phyloP scores from a whole-genome alignment of 2,113 vertebrate species.

The Nothoprocta perdicaria region DNA sequence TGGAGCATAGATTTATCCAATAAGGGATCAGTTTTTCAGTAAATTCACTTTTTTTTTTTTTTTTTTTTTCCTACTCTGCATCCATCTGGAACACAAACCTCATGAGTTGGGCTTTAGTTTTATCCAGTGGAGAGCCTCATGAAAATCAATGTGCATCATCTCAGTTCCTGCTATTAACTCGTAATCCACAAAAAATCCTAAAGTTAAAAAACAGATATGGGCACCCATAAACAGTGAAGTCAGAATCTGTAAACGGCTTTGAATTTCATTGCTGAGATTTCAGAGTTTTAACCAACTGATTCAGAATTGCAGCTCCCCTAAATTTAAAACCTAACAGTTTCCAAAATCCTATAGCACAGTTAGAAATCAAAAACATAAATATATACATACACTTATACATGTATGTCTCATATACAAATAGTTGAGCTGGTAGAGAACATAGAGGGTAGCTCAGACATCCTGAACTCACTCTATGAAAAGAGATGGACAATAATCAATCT shows the following conservation, averaged over 20 bases:
- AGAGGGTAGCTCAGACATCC: background rate
- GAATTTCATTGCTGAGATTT: constrained; percentile 12
- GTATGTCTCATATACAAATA: background rate
- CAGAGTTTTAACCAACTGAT: background rate
- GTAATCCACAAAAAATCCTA: background rate
- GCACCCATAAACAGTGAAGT: background rate
- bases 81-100: background rate
- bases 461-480: background rate
- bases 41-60: background rate
- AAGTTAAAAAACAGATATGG: background rate
- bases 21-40: background rate
- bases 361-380: background rate
- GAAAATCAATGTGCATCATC: background rate
- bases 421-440: background rate
- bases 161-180: background rate
- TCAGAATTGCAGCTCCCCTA: background rate
- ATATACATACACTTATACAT: background rate
- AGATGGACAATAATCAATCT: background rate
- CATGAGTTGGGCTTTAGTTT: background rate
- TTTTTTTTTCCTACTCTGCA: background rate
- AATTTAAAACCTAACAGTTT: background rate
- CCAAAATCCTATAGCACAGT: background rate
- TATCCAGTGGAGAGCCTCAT: background rate
- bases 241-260: background rate
- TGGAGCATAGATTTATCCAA: background rate